These are phyloP conservation scores for Gephyroberyx darwinii DNA, from an alignment of 2,797 vertebrate species.

Conservation along the genomic window DNA sequence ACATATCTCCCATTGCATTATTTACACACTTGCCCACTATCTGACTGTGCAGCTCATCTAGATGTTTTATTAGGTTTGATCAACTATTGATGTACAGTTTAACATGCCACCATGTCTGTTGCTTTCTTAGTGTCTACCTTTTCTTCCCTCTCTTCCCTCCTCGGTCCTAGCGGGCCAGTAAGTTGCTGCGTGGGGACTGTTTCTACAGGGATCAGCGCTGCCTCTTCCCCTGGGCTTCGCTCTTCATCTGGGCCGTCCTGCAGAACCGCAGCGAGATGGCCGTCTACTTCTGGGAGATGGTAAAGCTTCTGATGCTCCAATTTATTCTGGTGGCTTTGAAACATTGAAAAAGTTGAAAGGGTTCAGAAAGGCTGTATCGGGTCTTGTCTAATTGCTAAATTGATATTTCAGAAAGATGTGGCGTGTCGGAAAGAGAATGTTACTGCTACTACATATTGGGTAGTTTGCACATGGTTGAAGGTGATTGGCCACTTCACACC, in stretches of 20 bases:
- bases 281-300: constrained; percentile 93
- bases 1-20: neutral
- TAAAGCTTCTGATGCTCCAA: constrained; percentile 59
- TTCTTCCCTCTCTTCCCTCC: neutral
- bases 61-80: no score
- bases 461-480: no score
- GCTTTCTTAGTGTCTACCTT: neutral
- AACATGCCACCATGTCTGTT: neutral
- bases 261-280: constrained; percentile 91
- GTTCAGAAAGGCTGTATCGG: no score
- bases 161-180: constrained; percentile 46
- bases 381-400: no score
- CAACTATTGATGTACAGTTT: neutral
- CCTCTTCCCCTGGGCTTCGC: constrained; percentile 84
- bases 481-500: no score
- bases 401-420: no score
- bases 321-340: neutral
- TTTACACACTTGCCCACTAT: no score
- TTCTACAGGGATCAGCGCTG: constrained; percentile 61
- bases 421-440: no score
- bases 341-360: no score
- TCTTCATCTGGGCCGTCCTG: constrained; percentile 91
- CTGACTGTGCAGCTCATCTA: no score
- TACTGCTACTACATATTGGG: no score
- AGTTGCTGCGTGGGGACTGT: constrained; percentile 63